Percentiles rank a stretch among this genome's conserved stretches.
Evolutionary conservation across 2,888 invertebrate species (phyloP).

Genomic region (Chaitophorus viminalis): DNA sequence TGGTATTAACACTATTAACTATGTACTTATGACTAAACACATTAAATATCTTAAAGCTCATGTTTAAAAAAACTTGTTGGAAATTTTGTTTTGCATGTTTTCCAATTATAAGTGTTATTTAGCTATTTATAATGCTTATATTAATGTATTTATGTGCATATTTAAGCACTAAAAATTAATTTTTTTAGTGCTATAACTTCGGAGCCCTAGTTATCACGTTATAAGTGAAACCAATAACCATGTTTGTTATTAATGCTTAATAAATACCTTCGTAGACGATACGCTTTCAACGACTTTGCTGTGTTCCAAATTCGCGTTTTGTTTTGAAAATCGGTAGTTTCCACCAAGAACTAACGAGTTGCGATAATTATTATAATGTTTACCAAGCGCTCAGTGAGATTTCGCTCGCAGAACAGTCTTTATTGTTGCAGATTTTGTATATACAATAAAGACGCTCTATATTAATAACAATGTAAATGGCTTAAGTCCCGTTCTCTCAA

Average conservation of each 20-base stretch:
- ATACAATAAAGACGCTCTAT: not conserved
- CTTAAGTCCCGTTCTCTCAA: not conserved
- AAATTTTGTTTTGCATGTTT: too few species aligned
- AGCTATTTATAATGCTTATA: too few species aligned
- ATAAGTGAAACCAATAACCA: conserved; percentile 13
- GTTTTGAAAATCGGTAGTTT: conserved; percentile 29
- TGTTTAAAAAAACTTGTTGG: too few species aligned
- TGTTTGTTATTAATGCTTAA: too few species aligned
- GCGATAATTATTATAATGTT: not conserved
- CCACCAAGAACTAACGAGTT: not conserved
- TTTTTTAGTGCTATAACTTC: too few species aligned
- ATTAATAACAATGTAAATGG: not conserved
- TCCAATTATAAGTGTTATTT: too few species aligned
- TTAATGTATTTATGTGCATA: too few species aligned
- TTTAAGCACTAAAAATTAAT: too few species aligned
- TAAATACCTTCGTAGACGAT: not conserved
- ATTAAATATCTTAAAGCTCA: too few species aligned
- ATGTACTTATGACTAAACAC: too few species aligned
- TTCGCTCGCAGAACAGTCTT: not conserved
- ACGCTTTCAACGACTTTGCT: too few species aligned
- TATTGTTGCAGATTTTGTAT: not conserved
- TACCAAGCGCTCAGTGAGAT: not conserved
- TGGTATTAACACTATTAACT: too few species aligned
- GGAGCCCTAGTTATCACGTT: not conserved
- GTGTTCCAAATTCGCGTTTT: not conserved